phyloP scores from a whole-genome alignment of 2,113 vertebrate species.

The Ardeotis arabs region DNA sequence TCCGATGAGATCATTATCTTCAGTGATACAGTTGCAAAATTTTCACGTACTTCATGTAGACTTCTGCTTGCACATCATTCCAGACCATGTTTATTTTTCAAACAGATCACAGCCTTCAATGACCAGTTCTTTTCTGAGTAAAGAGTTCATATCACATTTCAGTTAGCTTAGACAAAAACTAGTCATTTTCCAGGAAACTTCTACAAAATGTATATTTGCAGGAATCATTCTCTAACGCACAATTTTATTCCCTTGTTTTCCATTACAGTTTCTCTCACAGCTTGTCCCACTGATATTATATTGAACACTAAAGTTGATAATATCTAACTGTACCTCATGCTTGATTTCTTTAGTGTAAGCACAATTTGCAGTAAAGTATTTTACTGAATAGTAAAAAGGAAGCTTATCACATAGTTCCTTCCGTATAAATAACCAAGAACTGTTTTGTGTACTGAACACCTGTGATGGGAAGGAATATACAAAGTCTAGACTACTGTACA shows the following conservation, averaged over 20 bases:
- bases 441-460: constrained; percentile 19
- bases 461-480: not conserved
- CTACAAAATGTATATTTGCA: not conserved
- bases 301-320: constrained; percentile 17
- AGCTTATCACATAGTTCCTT: constrained; percentile 14
- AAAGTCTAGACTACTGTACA: not conserved
- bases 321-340: not conserved
- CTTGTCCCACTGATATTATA: not conserved
- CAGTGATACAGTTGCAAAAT: not conserved
- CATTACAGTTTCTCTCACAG: not conserved
- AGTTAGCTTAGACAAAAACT: not conserved
- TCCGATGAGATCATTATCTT: not conserved
- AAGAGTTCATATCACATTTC: not conserved
- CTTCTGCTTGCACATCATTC: not conserved
- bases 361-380: constrained; percentile 17
- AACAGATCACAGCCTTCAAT: not conserved
- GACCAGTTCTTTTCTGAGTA: not conserved
- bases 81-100: not conserved
- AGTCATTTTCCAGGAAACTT: not conserved
- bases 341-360: constrained; percentile 10
- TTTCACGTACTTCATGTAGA: not conserved
- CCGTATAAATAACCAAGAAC: constrained; percentile 28
- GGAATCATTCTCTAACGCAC: not conserved
- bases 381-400: constrained; percentile 33
- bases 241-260: not conserved